Evolutionary conservation across 2,797 vertebrate species (phyloP), one percentile per base, ranked within the genome.

Genomic region (Sebastes taczanowskii): DNA sequence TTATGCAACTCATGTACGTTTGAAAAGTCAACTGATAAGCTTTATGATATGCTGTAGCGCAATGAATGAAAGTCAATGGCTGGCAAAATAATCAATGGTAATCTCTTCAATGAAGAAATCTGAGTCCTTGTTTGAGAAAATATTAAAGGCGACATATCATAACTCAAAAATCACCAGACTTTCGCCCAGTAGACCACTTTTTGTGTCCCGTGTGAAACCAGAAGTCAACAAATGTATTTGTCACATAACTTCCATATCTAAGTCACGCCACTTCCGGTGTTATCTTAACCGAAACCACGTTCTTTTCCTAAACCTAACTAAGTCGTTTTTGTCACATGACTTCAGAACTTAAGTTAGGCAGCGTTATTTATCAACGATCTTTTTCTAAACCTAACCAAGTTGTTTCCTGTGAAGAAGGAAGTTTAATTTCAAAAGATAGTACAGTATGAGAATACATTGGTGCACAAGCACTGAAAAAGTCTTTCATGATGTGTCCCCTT

Each of bases 1-100:
- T 85, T 27, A 52, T 55, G 29, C n/a, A 67, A 71, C 56, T 67
- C 22, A 22, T 34, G 32, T 22, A 63, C 22, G 46, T 86, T 71
- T 74, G 53, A 77, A 42, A 63, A 49, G 34, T 62, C 14, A 1
- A 20, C 56, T 55, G 29, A 66, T 16, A 22, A 23, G 18, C 38
- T 63, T 64, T 53, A 6, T 73, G 23, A 76, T 27, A 11, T 4
- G n/a, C 38, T 53, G 7, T 7, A 72, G 32, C 71, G 32, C 75
- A 69, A 55, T 64, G n/a, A 86, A 74, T 68, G 6, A 59, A 67
- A 29, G 46, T 10, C 13, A 59, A 34, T 11, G 16, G 2, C 23
- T 59, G 18, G 6, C 18, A 10, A 25, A 27, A 30, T 18, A 32
- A 56, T 42, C 5, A 14, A 78, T 23, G 16, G 25, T 58, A 4